Conservation (phyloP, 2,888 invertebrate species). For the Tiliacea aurago region DNA sequence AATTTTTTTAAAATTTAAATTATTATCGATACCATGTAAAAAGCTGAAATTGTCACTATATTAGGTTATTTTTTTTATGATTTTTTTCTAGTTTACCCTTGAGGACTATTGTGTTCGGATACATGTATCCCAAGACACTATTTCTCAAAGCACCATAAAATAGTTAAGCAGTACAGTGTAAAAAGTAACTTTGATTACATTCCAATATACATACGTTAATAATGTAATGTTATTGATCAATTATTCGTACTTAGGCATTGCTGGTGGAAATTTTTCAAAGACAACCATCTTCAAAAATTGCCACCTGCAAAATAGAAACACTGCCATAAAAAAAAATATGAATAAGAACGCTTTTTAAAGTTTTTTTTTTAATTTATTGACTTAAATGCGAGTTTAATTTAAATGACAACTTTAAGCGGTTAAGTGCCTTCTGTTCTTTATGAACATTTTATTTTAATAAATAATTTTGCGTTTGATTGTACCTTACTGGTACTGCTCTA, state of each 20-base stretch:
- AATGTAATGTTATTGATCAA: conserved; percentile 77
- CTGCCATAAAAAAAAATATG: conserved; percentile 79
- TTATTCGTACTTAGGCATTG: conserved; percentile 86
- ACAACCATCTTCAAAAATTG: conserved; percentile 69
- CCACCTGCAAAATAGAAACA: conserved; percentile 76
- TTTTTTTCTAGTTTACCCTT: conserved; percentile 31
- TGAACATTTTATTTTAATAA: conserved; percentile 64
- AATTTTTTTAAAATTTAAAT: not conserved
- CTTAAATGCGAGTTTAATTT: conserved; percentile 57
- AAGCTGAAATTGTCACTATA: conserved; percentile 16
- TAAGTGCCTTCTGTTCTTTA: conserved; percentile 68
- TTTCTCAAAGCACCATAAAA: conserved; percentile 33
- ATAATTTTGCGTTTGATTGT: conserved; percentile 56
- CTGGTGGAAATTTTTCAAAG: conserved; percentile 78
- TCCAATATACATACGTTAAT: conserved; percentile 65
- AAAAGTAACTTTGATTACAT: conserved; percentile 67
- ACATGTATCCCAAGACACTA: conserved; percentile 13
- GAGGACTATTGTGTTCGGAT: conserved; percentile 31
- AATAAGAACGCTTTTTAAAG: conserved; percentile 60
- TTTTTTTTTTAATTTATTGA: conserved; percentile 63
- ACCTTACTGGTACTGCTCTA: conserved; percentile 45
- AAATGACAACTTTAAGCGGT: conserved; percentile 58
- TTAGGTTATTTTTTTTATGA: conserved; percentile 29
- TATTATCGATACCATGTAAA: conserved; percentile 10
- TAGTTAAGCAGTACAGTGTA: conserved; percentile 61